Percentiles rank a stretch among this genome's conserved stretches.
Evolutionary conservation across 1,140 invertebrate species (phyloP).

Genomic region (Aphidius gifuensis): DNA sequence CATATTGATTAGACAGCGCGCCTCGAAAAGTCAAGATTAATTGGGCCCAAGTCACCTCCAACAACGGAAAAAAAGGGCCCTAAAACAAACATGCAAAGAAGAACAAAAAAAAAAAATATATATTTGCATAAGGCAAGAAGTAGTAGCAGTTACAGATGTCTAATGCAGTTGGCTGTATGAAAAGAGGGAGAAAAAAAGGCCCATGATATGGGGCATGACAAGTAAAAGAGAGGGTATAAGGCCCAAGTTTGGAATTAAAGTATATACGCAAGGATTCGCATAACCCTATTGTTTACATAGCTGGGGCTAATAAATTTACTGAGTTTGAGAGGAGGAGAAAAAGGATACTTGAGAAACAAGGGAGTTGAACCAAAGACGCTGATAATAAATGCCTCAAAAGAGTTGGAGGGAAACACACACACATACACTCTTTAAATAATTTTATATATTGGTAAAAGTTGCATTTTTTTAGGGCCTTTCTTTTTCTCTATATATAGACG

Average conservation of each 20-base stretch:
- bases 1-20: no score
- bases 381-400: conserved; percentile 31
- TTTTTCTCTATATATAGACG: no score
- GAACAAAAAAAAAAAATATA: conserved; percentile 5
- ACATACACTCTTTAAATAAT: no score
- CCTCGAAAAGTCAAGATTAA: not conserved
- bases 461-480: no score
- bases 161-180: conserved; percentile 17
- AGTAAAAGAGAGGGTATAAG: not conserved
- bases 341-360: not conserved
- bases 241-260: not conserved
- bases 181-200: not conserved
- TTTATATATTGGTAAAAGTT: no score
- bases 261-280: not conserved
- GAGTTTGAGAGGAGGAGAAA: not conserved
- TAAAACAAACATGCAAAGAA: not conserved
- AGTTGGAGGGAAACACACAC: not conserved
- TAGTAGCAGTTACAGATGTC: not conserved
- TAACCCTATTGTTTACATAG: conserved; percentile 31
- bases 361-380: conserved; percentile 4
- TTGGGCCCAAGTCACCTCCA: no score
- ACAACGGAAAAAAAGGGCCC: not conserved
- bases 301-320: conserved; percentile 21
- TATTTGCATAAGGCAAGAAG: not conserved
- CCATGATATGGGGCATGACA: not conserved